Conservation (phyloP, 2,113 vertebrate species). For the Donacobius atricapilla region DNA sequence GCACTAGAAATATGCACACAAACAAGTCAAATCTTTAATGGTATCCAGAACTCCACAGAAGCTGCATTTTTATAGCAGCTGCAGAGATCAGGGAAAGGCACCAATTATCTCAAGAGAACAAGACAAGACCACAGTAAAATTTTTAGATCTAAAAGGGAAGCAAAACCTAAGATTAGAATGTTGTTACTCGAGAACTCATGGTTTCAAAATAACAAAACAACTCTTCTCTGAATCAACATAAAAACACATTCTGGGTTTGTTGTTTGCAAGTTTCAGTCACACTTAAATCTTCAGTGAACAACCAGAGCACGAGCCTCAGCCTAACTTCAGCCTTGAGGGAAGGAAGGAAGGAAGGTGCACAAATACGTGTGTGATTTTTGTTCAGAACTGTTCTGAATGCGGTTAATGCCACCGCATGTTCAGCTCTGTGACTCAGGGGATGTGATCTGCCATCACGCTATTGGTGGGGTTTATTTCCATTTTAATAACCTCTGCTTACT, state of each 20-base stretch:
- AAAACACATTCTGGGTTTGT: background rate
- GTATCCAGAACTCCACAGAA: conserved; percentile 29
- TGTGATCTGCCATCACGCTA: fast-evolving
- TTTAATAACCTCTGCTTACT: background rate
- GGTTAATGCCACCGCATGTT: background rate
- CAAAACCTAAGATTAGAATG: background rate
- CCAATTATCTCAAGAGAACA: background rate
- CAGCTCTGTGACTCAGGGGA: background rate
- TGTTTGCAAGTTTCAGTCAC: background rate
- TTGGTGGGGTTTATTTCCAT: background rate
- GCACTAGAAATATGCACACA: conserved; percentile 23
- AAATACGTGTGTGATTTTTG: fast-evolving
- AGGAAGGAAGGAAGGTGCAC: background rate
- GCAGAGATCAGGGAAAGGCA: conserved; percentile 59
- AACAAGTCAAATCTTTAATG: background rate
- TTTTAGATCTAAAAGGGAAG: conserved; percentile 20
- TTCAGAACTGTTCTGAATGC: background rate
- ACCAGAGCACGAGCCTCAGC: background rate
- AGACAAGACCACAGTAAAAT: conserved; percentile 11
- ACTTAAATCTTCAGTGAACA: background rate
- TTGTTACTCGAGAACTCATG: background rate
- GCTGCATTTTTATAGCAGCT: background rate
- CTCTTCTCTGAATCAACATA: background rate
- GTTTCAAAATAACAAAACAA: background rate
- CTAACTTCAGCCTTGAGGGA: background rate